Percentiles rank a stretch among this genome's conserved stretches.
Evolutionary conservation across 23 tunicate genomes (phyloP).

Genomic region (Diplosoma virens): DNA sequence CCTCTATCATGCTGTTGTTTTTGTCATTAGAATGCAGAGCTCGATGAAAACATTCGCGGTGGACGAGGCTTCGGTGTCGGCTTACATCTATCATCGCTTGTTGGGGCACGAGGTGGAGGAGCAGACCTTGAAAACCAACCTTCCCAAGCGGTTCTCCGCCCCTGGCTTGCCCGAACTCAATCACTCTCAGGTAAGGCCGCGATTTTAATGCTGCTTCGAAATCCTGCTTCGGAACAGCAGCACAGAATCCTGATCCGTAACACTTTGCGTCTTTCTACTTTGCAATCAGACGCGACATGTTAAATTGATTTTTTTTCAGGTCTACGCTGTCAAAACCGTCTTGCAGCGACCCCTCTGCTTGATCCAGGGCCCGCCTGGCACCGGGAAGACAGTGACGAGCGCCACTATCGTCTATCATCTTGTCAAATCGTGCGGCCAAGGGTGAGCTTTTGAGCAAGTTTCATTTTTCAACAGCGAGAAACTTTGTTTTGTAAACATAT

Average conservation of each 20-base stretch:
- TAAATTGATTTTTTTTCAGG: slow-evolving; percentile 32
- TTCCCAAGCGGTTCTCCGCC: slow-evolving; percentile 93
- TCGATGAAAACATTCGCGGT: slow-evolving; percentile 97
- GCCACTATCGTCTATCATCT: slow-evolving; percentile 96
- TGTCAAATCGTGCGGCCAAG: slow-evolving; percentile 90
- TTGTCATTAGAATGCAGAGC: slow-evolving; percentile 91
- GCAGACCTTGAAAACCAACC: slow-evolving; percentile 75
- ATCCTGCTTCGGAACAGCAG: too few relatives aligned
- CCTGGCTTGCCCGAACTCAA: slow-evolving; percentile 97
- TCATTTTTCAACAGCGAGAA: too few relatives aligned
- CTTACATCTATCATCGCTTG: slow-evolving; percentile 86
- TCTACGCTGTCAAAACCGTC: slow-evolving; percentile 96
- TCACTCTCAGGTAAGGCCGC: slow-evolving; percentile 78
- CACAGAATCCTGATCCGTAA: too few relatives aligned
- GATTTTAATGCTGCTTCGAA: neutral
- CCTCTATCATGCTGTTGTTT: too few relatives aligned
- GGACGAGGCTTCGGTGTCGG: slow-evolving; percentile 93
- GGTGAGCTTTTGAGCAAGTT: too few relatives aligned
- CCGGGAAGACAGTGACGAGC: slow-evolving; percentile 96
- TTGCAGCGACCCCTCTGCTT: slow-evolving; percentile 88
- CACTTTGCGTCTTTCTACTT: too few relatives aligned
- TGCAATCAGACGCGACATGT: neutral
- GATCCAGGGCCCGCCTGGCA: slow-evolving; percentile 99
- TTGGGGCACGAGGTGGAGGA: slow-evolving; percentile 96
- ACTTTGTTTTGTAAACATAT: too few relatives aligned